Evolutionary conservation across 1,140 invertebrate species (phyloP).

Genomic region (Bombus vancouverensis): DNA sequence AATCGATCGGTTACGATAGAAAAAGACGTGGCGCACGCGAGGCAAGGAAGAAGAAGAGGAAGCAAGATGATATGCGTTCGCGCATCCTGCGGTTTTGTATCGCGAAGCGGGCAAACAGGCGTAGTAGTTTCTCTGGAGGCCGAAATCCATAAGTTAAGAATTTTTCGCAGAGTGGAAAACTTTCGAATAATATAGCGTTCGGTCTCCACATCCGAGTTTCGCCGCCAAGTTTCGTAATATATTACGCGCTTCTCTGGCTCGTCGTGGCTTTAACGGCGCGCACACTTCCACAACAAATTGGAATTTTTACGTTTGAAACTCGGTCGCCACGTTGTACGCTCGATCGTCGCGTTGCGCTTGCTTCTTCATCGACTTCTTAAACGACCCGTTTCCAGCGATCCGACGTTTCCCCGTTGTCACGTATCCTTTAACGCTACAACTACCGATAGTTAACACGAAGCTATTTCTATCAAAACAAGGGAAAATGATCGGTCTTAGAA

Average conservation of each 20-base stretch:
- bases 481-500: too few species aligned
- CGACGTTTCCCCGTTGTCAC: too few species aligned
- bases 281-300: conserved; percentile 76
- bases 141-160: conserved; percentile 82
- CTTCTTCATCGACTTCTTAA: neutral
- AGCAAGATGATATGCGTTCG: neutral
- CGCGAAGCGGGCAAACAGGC: conserved; percentile 17
- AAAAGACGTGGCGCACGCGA: neutral
- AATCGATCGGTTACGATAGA: conserved; percentile 11
- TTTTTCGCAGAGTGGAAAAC: conserved; percentile 79
- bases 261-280: conserved; percentile 71
- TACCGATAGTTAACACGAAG: too few species aligned
- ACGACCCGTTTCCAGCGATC: neutral
- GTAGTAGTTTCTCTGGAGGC: conserved; percentile 62
- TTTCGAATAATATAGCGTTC: conserved; percentile 78
- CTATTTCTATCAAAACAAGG: too few species aligned
- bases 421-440: too few species aligned
- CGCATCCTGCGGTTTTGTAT: neutral
- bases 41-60: too few species aligned
- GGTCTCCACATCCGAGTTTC: conserved; percentile 62
- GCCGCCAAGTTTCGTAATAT: conserved; percentile 80
- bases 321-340: conserved; percentile 36
- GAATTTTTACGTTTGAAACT: conserved; percentile 78
- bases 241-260: conserved; percentile 77
- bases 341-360: conserved; percentile 32